These are phyloP conservation scores for Alosa alosa DNA, from an alignment of 2,113 vertebrate genomes.

Conservation along the genomic window DNA sequence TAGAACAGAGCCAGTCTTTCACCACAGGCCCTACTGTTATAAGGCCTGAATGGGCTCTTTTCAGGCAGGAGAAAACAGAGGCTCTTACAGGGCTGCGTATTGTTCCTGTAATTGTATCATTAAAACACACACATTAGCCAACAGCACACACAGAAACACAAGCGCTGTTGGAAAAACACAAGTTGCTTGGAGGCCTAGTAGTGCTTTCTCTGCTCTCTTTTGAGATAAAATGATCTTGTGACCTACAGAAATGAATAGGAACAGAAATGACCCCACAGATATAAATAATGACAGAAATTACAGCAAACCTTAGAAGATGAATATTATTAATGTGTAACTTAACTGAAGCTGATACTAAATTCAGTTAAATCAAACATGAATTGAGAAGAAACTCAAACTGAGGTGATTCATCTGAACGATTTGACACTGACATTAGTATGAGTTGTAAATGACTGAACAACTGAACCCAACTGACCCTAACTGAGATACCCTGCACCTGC, in stretches of 20 bases:
- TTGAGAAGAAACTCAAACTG: not conserved
- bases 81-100: not conserved
- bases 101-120: not conserved
- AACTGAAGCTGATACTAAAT: not conserved
- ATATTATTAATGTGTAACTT: not conserved
- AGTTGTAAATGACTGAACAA: not conserved
- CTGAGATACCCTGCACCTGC: conserved; percentile 15
- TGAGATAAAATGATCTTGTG: not conserved
- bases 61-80: not conserved
- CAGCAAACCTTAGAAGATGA: not conserved
- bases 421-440: not conserved
- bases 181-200: not conserved
- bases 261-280: not conserved
- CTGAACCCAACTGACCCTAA: not conserved
- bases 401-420: not conserved
- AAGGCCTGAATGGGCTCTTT: not conserved
- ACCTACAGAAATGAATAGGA: not conserved
- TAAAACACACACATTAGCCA: not conserved
- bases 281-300: not conserved
- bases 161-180: not conserved
- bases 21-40: not conserved
- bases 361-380: not conserved
- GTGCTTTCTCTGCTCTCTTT: not conserved
- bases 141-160: not conserved
- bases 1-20: not conserved